These are phyloP conservation scores for Diachasmimorpha longicaudata DNA, from an alignment of 1,140 invertebrate species.

Conservation along the genomic window DNA sequence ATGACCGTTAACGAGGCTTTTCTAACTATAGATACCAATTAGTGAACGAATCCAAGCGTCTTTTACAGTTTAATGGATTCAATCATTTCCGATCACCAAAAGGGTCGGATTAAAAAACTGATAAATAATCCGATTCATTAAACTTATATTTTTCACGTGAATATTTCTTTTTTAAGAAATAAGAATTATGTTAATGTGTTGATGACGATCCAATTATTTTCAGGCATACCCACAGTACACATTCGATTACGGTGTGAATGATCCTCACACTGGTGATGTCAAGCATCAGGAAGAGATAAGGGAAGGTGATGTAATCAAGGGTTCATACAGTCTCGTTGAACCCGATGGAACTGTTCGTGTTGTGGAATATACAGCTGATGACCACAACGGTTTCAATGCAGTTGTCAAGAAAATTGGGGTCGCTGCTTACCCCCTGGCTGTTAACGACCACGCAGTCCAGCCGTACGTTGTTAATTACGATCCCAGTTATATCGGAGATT, in stretches of 20 bases:
- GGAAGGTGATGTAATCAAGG: conserved; percentile 60
- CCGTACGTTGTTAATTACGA: background rate
- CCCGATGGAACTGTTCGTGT: conserved; percentile 59
- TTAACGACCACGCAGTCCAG: no score
- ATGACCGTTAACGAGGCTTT: no score
- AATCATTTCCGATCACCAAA: no score
- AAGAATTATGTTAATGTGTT: no score
- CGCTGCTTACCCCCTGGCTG: conserved; percentile 42
- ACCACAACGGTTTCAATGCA: conserved; percentile 59
- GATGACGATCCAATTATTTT: background rate
- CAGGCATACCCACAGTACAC: conserved; percentile 56
- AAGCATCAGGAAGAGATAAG: conserved; percentile 57
- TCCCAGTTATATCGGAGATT: background rate
- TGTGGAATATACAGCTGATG: conserved; percentile 59
- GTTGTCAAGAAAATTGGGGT: conserved; percentile 58
- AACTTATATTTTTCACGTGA: no score
- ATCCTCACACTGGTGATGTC: conserved; percentile 58
- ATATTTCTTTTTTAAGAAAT: no score
- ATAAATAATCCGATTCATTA: no score
- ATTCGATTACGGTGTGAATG: conserved; percentile 58
- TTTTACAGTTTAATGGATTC: no score
- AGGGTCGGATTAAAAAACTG: no score
- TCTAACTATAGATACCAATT: no score
- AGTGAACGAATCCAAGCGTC: no score
- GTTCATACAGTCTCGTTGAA: conserved; percentile 58